phyloP scores from a whole-genome alignment of 1,140 invertebrate species.

The Solenopsis invicta region DNA sequence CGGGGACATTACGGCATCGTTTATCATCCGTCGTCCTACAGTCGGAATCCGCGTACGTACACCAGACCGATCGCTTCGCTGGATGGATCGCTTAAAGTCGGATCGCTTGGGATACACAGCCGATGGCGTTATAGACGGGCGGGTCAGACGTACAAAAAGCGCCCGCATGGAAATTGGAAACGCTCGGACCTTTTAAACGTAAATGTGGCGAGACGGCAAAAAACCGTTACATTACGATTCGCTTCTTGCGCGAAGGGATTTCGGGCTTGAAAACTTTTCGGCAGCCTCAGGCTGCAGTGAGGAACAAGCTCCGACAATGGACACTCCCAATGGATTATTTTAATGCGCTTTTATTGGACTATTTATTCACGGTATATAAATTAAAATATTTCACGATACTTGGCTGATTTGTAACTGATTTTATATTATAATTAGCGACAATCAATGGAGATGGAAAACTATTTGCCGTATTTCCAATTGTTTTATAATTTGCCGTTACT shows the following conservation, averaged over 20 bases:
- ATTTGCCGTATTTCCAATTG: not conserved
- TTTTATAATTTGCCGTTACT: not conserved
- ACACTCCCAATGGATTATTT: slow-evolving; percentile 14
- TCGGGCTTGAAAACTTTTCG: slow-evolving; percentile 38
- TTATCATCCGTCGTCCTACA: slow-evolving; percentile 58
- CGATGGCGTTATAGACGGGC: slow-evolving; percentile 36
- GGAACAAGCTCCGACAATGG: not conserved
- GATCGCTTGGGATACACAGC: slow-evolving; percentile 23
- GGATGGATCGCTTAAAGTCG: slow-evolving; percentile 60
- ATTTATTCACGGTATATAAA: not conserved
- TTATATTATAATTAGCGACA: not conserved
- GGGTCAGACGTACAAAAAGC: slow-evolving; percentile 38
- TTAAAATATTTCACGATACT: not conserved
- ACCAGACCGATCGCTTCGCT: slow-evolving; percentile 33
- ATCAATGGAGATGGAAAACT: not conserved
- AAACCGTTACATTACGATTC: slow-evolving; percentile 46
- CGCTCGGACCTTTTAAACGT: slow-evolving; percentile 41
- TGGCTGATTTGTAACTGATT: not conserved
- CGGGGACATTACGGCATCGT: slow-evolving; percentile 62
- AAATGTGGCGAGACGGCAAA: slow-evolving; percentile 41
- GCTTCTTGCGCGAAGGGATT: slow-evolving; percentile 41
- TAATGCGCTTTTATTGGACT: not conserved
- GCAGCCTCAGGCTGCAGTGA: not conserved
- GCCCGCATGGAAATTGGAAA: slow-evolving; percentile 54
- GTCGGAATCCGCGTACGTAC: slow-evolving; percentile 36